Base-by-base conservation (phyloP, 2,888 invertebrate genomes). In the Phyllotreta cruciferae region DNA sequence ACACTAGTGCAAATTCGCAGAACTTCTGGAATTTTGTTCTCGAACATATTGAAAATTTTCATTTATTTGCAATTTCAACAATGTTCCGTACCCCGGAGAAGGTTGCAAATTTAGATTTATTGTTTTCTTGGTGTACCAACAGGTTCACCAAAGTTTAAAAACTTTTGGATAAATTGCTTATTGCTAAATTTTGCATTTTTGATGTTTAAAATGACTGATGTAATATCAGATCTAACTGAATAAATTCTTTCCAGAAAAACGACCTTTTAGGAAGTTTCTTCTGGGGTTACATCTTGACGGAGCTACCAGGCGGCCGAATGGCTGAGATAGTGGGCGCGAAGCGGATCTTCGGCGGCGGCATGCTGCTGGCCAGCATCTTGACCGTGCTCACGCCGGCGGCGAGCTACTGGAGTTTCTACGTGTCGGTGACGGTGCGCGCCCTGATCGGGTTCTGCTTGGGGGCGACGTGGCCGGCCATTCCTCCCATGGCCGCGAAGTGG, bases 381-480 rank as follows among this genome's bases (percentile, higher is more conserved):
- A 94, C 95, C 0, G 82, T 96, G 52, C 78, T 94, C 8, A 93
- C 93, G 13, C 96, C 96, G 0, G 80, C 87, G 8, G 89, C 91
- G 1, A 92, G 93, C 0, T 84, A 88, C 42, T 78, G 88, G 39
- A 88, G 90, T 68, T 90, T 89, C 77, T 84, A 87, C 39, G 86
- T 88, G 69, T 83, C 94, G 14, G 86, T 94, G 52, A 84, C 88
- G 8, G 82, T 91, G 6, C 84, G 96, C 64, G 88, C 92, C 4
- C 71, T 92, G 4, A 64, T 80, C 47, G 81, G 80, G 7, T 80
- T 79, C 75, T 81, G 80, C 67, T 72, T 86, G 84, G 92, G 94
- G 54, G 94, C 92, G 9, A 93, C 94, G 6, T 97, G 96, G 91
- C 97, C 97, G 0, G 93, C 96, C 5, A 94, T 96, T 76, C 92